Evolutionary conservation across 1,140 invertebrate genomes (phyloP).

Genomic region (Drosophila rufa): DNA sequence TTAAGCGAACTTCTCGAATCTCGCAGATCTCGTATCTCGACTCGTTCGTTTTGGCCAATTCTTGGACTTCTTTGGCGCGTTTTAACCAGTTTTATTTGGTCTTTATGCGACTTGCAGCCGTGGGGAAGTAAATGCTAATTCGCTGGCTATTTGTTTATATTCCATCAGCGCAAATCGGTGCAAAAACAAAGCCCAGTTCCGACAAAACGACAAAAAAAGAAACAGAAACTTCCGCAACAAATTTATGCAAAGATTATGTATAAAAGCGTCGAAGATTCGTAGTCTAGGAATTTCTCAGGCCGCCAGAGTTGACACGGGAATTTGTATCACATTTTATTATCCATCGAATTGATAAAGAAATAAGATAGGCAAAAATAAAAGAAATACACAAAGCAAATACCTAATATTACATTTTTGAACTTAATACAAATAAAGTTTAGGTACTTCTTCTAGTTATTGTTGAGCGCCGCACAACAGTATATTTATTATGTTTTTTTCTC

Average conservation of each 20-base stretch:
- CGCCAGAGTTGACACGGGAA: not conserved
- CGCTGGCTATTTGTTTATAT: conserved; percentile 51
- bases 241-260: conserved; percentile 31
- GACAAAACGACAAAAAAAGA: not conserved
- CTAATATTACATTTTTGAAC: too few species aligned
- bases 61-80: conserved; percentile 19
- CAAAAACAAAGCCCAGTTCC: conserved; percentile 18
- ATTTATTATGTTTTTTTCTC: too few species aligned
- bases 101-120: not conserved
- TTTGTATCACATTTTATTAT: not conserved
- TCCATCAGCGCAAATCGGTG: conserved; percentile 44
- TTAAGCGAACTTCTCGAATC: conserved; percentile 24
- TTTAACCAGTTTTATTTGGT: conserved; percentile 15
- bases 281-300: conserved; percentile 11
- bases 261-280: conserved; percentile 19
- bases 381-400: too few species aligned
- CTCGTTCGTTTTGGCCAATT: conserved; percentile 9
- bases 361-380: not conserved
- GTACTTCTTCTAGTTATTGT: too few species aligned
- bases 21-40: conserved; percentile 7
- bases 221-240: conserved; percentile 70
- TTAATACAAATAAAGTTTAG: too few species aligned
- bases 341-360: not conserved
- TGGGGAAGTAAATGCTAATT: conserved; percentile 80
- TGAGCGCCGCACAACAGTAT: too few species aligned